A percentile compares a stretch with the other conserved stretches of the same genome.
phyloP scores from a whole-genome alignment of 2,797 vertebrate genomes.

The Microctenopoma stevenorrisi region DNA sequence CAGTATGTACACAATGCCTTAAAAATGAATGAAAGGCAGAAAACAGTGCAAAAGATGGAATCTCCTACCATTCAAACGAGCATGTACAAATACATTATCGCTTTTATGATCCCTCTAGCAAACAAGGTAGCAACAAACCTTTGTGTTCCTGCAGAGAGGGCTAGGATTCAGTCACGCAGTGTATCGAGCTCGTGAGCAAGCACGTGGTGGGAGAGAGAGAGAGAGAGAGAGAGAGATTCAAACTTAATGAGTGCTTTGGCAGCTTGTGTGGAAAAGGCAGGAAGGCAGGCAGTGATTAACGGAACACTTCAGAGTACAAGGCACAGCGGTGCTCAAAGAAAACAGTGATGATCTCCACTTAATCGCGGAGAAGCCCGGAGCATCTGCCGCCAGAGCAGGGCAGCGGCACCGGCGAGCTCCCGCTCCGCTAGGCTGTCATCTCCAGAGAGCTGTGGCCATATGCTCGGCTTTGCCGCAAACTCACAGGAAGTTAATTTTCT shows the following conservation, averaged over 20 bases:
- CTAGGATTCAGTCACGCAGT: constrained; percentile 52
- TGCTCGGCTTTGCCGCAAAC: constrained; percentile 98
- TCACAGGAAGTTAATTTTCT: constrained; percentile 99
- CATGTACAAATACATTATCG: constrained; percentile 21
- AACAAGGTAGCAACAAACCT: constrained; percentile 57
- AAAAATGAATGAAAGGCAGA: constrained; percentile 52
- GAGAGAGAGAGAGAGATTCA: constrained; percentile 84
- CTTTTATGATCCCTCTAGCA: constrained; percentile 54
- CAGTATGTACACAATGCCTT: constrained; percentile 39
- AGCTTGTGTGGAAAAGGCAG: constrained; percentile 92
- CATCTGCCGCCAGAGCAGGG: constrained; percentile 98
- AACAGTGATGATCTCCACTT: constrained; percentile 99
- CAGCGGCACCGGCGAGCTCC: constrained; percentile 93
- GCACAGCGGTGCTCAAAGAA: constrained; percentile 99
- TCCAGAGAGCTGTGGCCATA: constrained; percentile 99
- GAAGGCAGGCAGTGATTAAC: constrained; percentile 99
- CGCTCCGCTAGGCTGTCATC: constrained; percentile 99
- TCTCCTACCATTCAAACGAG: constrained; percentile 49
- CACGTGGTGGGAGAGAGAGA: constrained; percentile 65
- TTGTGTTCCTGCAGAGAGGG: constrained; percentile 66
- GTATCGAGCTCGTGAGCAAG: constrained; percentile 82
- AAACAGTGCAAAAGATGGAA: constrained; percentile 39
- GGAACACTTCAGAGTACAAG: constrained; percentile 99
- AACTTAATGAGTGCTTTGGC: constrained; percentile 99
- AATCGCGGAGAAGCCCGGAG: constrained; percentile 99